Base-by-base conservation (phyloP, 2,113 vertebrate species). In the Seriola quinqueradiata region DNA sequence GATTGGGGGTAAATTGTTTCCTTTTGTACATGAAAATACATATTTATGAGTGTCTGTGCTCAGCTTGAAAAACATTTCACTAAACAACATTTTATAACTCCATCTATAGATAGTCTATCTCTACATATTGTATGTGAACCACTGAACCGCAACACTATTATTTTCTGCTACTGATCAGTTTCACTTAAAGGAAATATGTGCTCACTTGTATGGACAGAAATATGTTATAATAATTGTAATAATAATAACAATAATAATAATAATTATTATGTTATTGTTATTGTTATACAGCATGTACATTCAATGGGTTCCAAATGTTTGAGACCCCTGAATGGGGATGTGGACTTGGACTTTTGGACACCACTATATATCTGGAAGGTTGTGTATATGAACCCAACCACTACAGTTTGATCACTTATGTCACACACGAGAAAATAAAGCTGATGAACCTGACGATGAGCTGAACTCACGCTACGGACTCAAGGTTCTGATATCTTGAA, bases 1-100 rank as follows among this genome's bases (percentile, higher is more conserved):
- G 70, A 84, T 77, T 86, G 85, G 42, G 21, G 71, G 79, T 80
- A 83, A 89, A 84, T 77, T 70, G 57, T 83, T 87, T 92, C 66
- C 81, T 82, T 89, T 89, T 83, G 63, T 79, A 73, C 72, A 63
- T 71, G 68, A 70, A 88, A 84, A 89, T 89, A 72, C 79, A 90
- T 86, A 86, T 91, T 77, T 68, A 89, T 89, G 84, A 85, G 57
- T 73, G 34, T 9, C 40, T 25, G 46, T 21, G 54, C 57, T 84
- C n/a, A 71, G 23, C 34, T 60, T 81, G 40, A 79, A 68, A 87
- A 50, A 66, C 44, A 81, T 78, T 55, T 68, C 25, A 75, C 55
- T 75, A 38, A 77, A 60, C 66, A 76, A 57, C 42, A 52, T 50
- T 77, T 74, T 74, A 58, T 40, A 17, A 54, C 48, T 34, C 17